Percentiles rank a stretch among this genome's conserved stretches.
phyloP scores from a whole-genome alignment of 1,140 invertebrate species.

The Homalodisca vitripennis region DNA sequence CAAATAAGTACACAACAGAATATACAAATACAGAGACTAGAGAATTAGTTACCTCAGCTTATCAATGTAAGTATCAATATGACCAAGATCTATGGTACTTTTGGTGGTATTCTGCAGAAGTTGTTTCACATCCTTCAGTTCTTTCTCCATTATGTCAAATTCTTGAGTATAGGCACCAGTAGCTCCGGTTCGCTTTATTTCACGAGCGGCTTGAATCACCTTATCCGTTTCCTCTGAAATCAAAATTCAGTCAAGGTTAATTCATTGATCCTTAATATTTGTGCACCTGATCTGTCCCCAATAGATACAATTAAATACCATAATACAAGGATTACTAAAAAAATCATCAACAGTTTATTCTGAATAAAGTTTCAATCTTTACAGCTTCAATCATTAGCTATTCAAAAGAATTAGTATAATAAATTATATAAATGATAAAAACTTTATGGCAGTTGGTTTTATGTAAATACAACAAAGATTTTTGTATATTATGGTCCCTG shows the following conservation, averaged over 20 bases:
- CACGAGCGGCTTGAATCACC: constrained; percentile 80
- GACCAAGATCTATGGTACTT: constrained; percentile 67
- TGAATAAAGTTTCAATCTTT: too few relatives aligned
- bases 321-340: too few relatives aligned
- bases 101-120: constrained; percentile 75
- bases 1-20: too few relatives aligned
- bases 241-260: neutral
- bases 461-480: too few relatives aligned
- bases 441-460: too few relatives aligned
- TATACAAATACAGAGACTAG: too few relatives aligned
- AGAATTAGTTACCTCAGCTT: constrained; percentile 60
- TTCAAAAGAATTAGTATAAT: too few relatives aligned
- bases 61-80: constrained; percentile 57
- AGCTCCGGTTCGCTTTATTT: constrained; percentile 90
- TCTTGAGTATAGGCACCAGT: constrained; percentile 92
- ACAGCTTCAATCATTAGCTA: too few relatives aligned
- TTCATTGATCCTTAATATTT: too few relatives aligned
- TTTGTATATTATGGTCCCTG: too few relatives aligned
- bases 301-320: neutral
- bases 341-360: too few relatives aligned
- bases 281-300: neutral
- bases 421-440: too few relatives aligned
- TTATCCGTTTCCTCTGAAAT: constrained; percentile 61
- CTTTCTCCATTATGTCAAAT: constrained; percentile 87
- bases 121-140: constrained; percentile 73